Evolutionary conservation across 2,113 vertebrate species (phyloP), one percentile per base, ranked within the genome.

Genomic region (Nyctibius bracteatus): DNA sequence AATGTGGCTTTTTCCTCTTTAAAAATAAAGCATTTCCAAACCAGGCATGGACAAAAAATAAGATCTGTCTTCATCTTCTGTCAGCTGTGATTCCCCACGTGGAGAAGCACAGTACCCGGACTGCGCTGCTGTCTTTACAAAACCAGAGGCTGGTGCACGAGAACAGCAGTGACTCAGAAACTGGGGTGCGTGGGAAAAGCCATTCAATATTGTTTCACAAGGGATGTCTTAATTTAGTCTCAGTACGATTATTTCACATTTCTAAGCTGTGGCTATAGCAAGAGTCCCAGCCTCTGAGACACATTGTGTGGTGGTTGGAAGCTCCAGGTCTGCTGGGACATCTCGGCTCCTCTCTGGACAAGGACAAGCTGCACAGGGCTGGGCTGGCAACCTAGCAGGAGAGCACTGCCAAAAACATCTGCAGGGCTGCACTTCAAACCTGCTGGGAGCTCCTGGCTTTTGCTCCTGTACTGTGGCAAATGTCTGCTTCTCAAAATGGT

Each of bases 271-370:
- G 23, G 28, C 3, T 1, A 46, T 7, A 52, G n/a, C n/a, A 31
- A 77, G 25, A 44, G 9, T 30, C 27, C 27, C 24, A 63, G 7
- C 22, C 27, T 62, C 43, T 63, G 62, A 58, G 43, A 47, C 10
- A 20, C 0, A 0, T 15, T 28, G 30, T 1, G 0, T 3, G 27
- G 8, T 70, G 51, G 12, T 21, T 14, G 44, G 30, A 71, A 65
- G 27, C 22, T 63, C 63, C 27, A 23, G 65, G 39, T n/a, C 35
- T 91, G 17, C 10, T 24, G 5, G 24, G 41, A 44, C 31, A 43
- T 25, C 39, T 25, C 19, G 30, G 21, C 5, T 46, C 30, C 14
- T 70, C 41, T 66, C 44, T n/a, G 33, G 44, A 11, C 41, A 12
- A 41, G 17, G 37, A 33, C 20, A 25, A 17, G 17, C 12, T 71